Evolutionary conservation across 2,113 vertebrate genomes (phyloP).

Genomic region (Suricata suricatta): DNA sequence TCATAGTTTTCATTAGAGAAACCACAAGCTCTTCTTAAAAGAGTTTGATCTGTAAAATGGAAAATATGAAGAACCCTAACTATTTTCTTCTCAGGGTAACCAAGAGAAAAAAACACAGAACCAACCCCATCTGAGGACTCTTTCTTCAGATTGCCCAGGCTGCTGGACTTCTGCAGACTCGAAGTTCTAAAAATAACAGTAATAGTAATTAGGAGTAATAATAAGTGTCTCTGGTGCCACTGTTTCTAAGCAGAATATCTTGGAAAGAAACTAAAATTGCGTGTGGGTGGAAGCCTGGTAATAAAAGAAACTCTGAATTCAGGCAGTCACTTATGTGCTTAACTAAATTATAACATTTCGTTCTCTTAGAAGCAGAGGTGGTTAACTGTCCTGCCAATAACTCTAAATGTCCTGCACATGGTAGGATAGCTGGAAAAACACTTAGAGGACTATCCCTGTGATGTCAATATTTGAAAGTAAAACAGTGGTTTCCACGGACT

Average conservation of each 20-base stretch:
- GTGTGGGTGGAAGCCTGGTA: slow-evolving; percentile 44
- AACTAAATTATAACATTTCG: slow-evolving; percentile 68
- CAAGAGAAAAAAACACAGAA: slow-evolving; percentile 53
- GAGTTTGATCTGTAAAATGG: not conserved
- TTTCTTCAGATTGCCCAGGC: slow-evolving; percentile 88
- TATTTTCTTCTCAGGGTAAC: slow-evolving; percentile 9
- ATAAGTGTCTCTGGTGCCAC: slow-evolving; percentile 6
- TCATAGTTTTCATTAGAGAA: slow-evolving; percentile 30
- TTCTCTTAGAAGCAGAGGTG: slow-evolving; percentile 58
- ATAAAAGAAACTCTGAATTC: slow-evolving; percentile 49
- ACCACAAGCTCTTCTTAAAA: not conserved
- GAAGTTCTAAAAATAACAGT: slow-evolving; percentile 84
- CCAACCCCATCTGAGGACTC: slow-evolving; percentile 87
- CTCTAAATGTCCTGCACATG: not conserved
- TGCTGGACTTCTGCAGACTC: slow-evolving; percentile 85
- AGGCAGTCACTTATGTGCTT: slow-evolving; percentile 61
- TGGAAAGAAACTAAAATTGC: slow-evolving; percentile 44
- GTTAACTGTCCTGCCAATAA: slow-evolving; percentile 60
- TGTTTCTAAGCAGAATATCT: slow-evolving; percentile 25
- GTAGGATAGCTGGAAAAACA: slow-evolving; percentile 62
- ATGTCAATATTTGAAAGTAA: slow-evolving; percentile 25
- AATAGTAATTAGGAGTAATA: slow-evolving; percentile 51
- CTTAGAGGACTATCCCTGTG: not conserved
- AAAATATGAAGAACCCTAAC: slow-evolving; percentile 30
- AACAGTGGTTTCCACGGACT: not conserved